These are phyloP conservation scores for Lithophane socia DNA, from an alignment of 2,888 invertebrate species.

Conservation along the genomic window DNA sequence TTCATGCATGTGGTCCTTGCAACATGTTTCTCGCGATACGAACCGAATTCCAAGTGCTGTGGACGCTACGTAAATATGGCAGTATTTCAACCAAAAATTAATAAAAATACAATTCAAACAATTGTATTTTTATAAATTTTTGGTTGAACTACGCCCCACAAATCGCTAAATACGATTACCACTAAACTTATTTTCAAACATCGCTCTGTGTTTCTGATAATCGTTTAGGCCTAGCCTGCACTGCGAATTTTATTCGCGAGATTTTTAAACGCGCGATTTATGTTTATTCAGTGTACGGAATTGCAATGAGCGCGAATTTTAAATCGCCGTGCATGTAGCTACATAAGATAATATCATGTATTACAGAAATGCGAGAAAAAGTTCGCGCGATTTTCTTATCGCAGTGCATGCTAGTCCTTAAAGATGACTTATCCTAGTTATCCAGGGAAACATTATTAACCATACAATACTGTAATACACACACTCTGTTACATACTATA, in stretches of 20 bases:
- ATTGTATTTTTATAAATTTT: too few species aligned
- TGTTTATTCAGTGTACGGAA: too few species aligned
- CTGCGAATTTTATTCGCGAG: too few species aligned
- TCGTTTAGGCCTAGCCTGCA: background rate
- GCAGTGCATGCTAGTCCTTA: too few species aligned
- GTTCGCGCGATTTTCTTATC: too few species aligned
- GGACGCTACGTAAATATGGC: conserved; percentile 34
- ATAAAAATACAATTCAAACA: background rate
- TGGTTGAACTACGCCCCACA: background rate
- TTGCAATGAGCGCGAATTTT: too few species aligned
- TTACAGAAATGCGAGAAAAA: too few species aligned
- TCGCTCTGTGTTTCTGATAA: background rate
- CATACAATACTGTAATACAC: background rate
- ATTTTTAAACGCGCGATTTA: too few species aligned
- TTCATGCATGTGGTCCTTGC: conserved; percentile 31
- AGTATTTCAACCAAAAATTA: conserved; percentile 3
- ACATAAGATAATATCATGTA: too few species aligned
- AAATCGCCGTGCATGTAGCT: too few species aligned
- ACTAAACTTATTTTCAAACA: background rate
- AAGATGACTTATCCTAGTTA: background rate
- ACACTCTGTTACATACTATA: background rate
- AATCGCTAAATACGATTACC: background rate
- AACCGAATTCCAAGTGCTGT: conserved; percentile 11
- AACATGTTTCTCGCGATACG: conserved; percentile 33
- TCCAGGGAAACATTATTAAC: background rate